Conservation (phyloP, 2,113 vertebrate species). For the Astur gentilis region DNA sequence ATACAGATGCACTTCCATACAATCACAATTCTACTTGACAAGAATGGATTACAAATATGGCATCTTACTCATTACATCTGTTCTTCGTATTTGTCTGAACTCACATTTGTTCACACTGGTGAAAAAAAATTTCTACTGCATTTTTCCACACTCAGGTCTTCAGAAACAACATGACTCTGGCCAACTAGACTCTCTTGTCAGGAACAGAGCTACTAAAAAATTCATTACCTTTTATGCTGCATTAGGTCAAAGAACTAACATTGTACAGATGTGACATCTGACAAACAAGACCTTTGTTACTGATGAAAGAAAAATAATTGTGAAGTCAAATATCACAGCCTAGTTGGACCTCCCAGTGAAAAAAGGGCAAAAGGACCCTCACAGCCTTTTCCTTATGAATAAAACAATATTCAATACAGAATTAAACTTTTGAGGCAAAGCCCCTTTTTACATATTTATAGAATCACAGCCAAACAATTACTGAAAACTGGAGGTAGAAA, state of each 20-base stretch:
- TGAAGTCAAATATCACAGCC: not conserved
- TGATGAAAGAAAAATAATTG: not conserved
- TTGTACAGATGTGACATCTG: accelerated
- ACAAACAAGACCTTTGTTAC: not conserved
- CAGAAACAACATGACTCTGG: not conserved
- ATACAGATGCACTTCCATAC: not conserved
- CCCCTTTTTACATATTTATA: not conserved
- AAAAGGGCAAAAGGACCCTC: not conserved
- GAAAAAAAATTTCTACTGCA: not conserved
- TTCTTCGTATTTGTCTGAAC: not conserved
- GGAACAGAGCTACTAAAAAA: not conserved
- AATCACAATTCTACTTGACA: not conserved
- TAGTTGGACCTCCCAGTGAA: not conserved
- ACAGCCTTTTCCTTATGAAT: not conserved
- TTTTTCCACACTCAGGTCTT: not conserved
- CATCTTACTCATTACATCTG: not conserved
- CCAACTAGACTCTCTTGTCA: not conserved
- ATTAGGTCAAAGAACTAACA: not conserved
- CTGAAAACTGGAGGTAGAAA: not conserved
- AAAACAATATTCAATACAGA: not conserved
- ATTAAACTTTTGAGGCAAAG: not conserved
- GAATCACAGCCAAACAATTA: not conserved
- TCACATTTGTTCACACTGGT: not conserved
- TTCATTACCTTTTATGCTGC: not conserved
- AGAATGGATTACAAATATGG: not conserved